phyloP scores from a whole-genome alignment of 2,797 vertebrate genomes.

The Microctenopoma stevenorrisi region DNA sequence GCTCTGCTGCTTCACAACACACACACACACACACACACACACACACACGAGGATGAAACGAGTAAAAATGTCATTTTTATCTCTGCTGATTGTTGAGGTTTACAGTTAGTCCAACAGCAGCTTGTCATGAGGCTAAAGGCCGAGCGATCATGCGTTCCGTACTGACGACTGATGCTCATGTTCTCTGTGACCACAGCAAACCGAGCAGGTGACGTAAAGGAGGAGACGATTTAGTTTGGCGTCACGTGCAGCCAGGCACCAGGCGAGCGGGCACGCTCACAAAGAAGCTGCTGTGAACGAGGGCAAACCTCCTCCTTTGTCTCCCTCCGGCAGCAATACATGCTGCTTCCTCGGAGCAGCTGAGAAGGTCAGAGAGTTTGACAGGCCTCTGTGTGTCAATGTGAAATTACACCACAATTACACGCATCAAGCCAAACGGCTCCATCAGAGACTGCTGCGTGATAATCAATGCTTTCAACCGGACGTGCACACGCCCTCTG shows the following conservation, averaged over 20 bases:
- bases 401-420: constrained; percentile 71
- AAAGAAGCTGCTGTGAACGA: not conserved
- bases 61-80: constrained; percentile 25
- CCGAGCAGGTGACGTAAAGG: not conserved
- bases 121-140: not conserved
- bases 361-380: constrained; percentile 60
- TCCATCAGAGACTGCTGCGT: constrained; percentile 49
- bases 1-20: constrained; percentile 17
- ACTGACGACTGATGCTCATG: not conserved
- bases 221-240: not conserved
- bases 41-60: constrained; percentile 18
- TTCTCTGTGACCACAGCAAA: too few species aligned
- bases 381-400: constrained; percentile 61
- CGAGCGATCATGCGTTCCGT: not conserved
- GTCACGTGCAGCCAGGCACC: not conserved
- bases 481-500: constrained; percentile 9
- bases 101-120: not conserved
- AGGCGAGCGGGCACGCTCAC: not conserved
- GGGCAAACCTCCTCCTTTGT: constrained; percentile 11
- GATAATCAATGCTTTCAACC: constrained; percentile 60
- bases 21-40: constrained; percentile 12
- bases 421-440: constrained; percentile 53
- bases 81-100: constrained; percentile 16
- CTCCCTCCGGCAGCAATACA: constrained; percentile 27
- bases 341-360: constrained; percentile 19